A percentile compares a stretch with the other conserved stretches of the same genome.
These are phyloP conservation scores for Pomacea canaliculata DNA, from an alignment of 2,888 invertebrate species.

Conservation along the genomic window DNA sequence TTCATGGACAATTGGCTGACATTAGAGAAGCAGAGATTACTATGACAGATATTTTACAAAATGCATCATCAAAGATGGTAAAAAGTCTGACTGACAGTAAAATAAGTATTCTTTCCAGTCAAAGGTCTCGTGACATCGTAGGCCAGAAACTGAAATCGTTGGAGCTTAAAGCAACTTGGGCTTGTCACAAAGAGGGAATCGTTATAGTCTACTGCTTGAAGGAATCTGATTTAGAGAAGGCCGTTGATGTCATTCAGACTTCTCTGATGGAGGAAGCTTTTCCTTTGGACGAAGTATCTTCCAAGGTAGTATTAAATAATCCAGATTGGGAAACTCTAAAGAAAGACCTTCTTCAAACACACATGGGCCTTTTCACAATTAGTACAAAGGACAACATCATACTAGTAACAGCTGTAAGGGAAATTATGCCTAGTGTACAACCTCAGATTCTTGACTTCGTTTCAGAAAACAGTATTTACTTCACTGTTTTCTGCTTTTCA, in stretches of 20 bases:
- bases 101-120: no score
- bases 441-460: constrained; percentile 28
- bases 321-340: not conserved
- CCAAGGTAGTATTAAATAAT: not conserved
- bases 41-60: not conserved
- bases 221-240: not conserved
- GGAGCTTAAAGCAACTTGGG: no score
- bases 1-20: not conserved
- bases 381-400: not conserved
- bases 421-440: not conserved
- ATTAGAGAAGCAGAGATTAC: not conserved
- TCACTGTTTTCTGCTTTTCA: constrained; percentile 17
- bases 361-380: not conserved
- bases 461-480: constrained; percentile 27
- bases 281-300: not conserved
- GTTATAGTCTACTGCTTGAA: not conserved
- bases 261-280: not conserved
- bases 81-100: no score
- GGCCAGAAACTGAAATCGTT: no score
- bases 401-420: not conserved
- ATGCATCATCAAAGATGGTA: not conserved
- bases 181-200: not conserved
- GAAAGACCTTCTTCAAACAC: not conserved
- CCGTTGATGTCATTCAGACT: not conserved
- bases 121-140: no score